phyloP scores from a whole-genome alignment of 2,797 vertebrate species.

The Cheirogaleus major region DNA sequence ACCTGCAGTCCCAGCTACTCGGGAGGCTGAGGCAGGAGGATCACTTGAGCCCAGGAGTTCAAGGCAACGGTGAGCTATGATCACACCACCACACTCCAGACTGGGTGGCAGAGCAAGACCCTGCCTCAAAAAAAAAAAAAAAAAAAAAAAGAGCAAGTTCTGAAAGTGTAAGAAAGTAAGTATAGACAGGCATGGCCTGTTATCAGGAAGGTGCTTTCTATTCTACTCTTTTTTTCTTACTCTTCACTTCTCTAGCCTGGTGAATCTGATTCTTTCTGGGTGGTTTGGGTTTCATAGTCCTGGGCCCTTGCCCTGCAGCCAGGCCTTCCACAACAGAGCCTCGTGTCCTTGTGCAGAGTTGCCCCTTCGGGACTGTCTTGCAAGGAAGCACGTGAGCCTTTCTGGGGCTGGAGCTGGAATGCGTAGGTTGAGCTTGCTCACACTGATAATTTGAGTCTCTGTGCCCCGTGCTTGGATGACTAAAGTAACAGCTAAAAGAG shows the following conservation, averaged over 20 bases:
- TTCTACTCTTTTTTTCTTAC: background rate
- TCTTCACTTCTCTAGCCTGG: background rate
- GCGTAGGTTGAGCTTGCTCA: slow-evolving; percentile 44
- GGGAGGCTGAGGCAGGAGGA: background rate
- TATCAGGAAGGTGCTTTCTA: background rate
- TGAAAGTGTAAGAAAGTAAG: background rate
- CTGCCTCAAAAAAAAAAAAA: background rate
- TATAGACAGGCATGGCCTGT: background rate
- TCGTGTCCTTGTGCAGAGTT: background rate
- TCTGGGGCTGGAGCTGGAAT: background rate
- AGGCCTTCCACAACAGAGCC: background rate
- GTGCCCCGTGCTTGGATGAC: slow-evolving; percentile 15
- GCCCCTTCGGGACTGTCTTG: background rate
- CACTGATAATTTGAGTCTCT: slow-evolving; percentile 44
- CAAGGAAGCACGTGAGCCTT: background rate
- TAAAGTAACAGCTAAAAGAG: slow-evolving; percentile 39
- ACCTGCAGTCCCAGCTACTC: background rate
- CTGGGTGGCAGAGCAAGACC: background rate
- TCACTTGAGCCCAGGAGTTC: background rate
- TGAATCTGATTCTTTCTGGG: background rate
- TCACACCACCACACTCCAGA: background rate
- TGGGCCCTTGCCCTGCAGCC: background rate
- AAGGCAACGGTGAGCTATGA: background rate
- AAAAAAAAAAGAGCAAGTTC: background rate
- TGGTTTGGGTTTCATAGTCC: background rate